A percentile compares a stretch with the other conserved stretches of the same genome.
Evolutionary conservation across 2,113 vertebrate species (phyloP).

Genomic region (Holacanthus passer): DNA sequence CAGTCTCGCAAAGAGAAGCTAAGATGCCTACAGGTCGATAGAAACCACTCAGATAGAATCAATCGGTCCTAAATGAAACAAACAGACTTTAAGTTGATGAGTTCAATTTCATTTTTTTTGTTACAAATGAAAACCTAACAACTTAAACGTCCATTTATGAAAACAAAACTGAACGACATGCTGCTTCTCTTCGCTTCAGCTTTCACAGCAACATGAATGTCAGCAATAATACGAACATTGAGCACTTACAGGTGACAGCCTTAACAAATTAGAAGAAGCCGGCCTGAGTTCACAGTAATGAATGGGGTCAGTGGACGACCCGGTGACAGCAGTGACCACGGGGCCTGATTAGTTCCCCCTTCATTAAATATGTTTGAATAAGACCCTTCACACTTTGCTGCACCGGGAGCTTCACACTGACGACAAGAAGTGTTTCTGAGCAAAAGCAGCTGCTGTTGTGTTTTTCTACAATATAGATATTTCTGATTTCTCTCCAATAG

Average conservation of each 20-base stretch:
- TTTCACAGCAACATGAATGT: neutral
- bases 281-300: neutral
- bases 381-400: neutral
- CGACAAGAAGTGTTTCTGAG: neutral
- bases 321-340: neutral
- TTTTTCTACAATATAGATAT: neutral
- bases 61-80: no score
- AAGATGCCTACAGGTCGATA: no score
- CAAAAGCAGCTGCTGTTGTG: neutral
- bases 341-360: slow-evolving; percentile 5
- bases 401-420: neutral
- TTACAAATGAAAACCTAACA: no score
- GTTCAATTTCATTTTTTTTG: no score
- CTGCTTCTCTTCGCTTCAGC: neutral
- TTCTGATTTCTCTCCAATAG: neutral
- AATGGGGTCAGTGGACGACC: slow-evolving; percentile 7
- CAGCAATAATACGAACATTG: neutral
- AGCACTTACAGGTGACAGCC: slow-evolving; percentile 9
- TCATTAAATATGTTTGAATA: slow-evolving; percentile 3
- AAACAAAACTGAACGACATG: neutral
- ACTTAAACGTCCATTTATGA: no score
- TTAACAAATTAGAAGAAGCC: slow-evolving; percentile 4
- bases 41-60: no score
- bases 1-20: no score
- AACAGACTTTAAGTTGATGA: no score